Evolutionary conservation across 2,888 invertebrate species (phyloP).

Genomic region (Thelaira solivaga): DNA sequence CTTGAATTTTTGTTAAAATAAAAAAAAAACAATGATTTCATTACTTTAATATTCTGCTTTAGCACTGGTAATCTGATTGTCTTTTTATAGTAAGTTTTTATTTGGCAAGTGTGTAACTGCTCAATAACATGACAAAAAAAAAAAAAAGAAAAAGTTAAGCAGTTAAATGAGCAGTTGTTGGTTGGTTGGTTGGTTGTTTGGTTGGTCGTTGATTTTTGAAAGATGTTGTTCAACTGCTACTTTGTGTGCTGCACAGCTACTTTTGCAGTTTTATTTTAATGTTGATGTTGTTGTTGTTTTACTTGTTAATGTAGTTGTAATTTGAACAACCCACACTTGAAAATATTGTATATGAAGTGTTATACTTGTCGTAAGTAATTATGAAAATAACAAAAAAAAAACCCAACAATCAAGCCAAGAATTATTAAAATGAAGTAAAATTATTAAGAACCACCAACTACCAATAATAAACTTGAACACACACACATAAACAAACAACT

Average conservation of each 20-base stretch:
- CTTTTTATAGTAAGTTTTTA: slow-evolving; percentile 8
- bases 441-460: slow-evolving; percentile 43
- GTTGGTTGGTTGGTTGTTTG: slow-evolving; percentile 3
- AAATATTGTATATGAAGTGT: slow-evolving; percentile 49
- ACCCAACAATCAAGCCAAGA: slow-evolving; percentile 35
- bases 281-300: slow-evolving; percentile 8
- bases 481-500: too few species aligned
- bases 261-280: not conserved
- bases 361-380: slow-evolving; percentile 60
- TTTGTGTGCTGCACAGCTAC: not conserved
- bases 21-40: not conserved
- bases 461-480: slow-evolving; percentile 29
- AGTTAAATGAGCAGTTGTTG: slow-evolving; percentile 20
- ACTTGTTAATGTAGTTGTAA: slow-evolving; percentile 35
- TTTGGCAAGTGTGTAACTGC: slow-evolving; percentile 13
- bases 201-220: slow-evolving; percentile 4
- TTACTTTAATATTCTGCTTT: not conserved
- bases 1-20: too few species aligned
- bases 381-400: slow-evolving; percentile 52
- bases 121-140: slow-evolving; percentile 26
- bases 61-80: not conserved
- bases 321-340: slow-evolving; percentile 58
- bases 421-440: slow-evolving; percentile 35
- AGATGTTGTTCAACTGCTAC: slow-evolving; percentile 5
- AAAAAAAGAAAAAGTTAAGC: too few species aligned